Evolutionary conservation across 2,888 invertebrate genomes (phyloP).

Genomic region (Rotaria magnacalcarata): DNA sequence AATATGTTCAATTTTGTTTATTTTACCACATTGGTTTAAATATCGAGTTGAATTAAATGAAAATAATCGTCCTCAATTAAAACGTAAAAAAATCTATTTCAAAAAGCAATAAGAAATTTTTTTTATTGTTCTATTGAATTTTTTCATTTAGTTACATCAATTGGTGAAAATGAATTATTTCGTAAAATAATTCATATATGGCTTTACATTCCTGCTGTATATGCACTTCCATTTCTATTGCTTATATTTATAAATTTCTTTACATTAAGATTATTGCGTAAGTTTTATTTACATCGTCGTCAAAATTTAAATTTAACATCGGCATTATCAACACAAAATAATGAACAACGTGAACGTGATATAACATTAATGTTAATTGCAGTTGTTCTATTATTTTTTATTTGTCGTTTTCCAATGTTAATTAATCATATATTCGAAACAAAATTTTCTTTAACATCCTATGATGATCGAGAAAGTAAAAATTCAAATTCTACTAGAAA

Average conservation of each 20-base stretch:
- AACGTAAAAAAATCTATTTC: background rate
- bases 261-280: conserved; percentile 34
- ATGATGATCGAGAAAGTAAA: background rate
- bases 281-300: conserved; percentile 17
- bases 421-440: conserved; percentile 40
- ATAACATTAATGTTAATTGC: conserved; percentile 43
- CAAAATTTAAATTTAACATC: background rate
- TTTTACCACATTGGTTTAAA: conserved; percentile 45
- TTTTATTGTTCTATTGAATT: background rate
- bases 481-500: no score
- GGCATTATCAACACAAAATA: conserved; percentile 14
- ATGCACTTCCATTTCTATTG: conserved; percentile 42
- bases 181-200: conserved; percentile 42
- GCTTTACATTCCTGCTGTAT: conserved; percentile 43
- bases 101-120: no score
- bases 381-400: conserved; percentile 46
- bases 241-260: conserved; percentile 44
- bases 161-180: conserved; percentile 41
- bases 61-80: background rate
- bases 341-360: background rate
- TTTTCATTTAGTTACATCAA: background rate
- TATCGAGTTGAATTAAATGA: background rate
- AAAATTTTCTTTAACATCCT: background rate
- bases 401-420: conserved; percentile 46
- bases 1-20: conserved; percentile 36